phyloP scores from a whole-genome alignment of 1,140 invertebrate genomes.

The Drosophila sucinea region DNA sequence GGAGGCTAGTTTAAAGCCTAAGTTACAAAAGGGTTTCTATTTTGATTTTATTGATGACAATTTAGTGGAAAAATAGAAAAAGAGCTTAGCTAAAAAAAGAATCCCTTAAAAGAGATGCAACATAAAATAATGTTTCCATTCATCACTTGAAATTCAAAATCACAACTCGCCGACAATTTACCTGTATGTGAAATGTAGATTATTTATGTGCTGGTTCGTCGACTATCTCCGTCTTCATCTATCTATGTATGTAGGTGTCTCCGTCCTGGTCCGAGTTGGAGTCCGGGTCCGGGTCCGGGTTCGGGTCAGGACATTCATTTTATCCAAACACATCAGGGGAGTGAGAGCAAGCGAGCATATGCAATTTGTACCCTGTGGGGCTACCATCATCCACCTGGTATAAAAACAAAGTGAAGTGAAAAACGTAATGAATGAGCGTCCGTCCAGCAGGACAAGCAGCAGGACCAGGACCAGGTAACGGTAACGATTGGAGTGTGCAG shows the following conservation, averaged over 20 bases:
- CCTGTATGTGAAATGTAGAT: conserved; percentile 23
- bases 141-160: conserved; percentile 1
- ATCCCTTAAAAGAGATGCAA: no score
- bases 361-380: conserved; percentile 17
- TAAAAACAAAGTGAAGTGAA: conserved; percentile 20
- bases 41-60: not conserved
- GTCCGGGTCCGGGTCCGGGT: no score
- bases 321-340: not conserved
- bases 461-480: conserved; percentile 10
- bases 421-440: conserved; percentile 18
- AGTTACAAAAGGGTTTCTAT: not conserved
- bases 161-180: not conserved
- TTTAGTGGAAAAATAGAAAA: not conserved
- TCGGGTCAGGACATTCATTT: not conserved
- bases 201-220: conserved; percentile 15
- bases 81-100: no score
- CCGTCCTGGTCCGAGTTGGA: not conserved
- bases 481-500: conserved; percentile 14
- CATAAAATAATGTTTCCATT: not conserved
- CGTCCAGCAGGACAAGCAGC: not conserved
- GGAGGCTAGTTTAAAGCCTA: conserved; percentile 1
- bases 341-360: conserved; percentile 2
- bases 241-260: not conserved
- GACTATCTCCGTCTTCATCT: conserved; percentile 1
- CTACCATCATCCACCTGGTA: conserved; percentile 13